Base-by-base conservation (phyloP, 2,797 vertebrate genomes). In the Cynodonichthys magdalenae region DNA sequence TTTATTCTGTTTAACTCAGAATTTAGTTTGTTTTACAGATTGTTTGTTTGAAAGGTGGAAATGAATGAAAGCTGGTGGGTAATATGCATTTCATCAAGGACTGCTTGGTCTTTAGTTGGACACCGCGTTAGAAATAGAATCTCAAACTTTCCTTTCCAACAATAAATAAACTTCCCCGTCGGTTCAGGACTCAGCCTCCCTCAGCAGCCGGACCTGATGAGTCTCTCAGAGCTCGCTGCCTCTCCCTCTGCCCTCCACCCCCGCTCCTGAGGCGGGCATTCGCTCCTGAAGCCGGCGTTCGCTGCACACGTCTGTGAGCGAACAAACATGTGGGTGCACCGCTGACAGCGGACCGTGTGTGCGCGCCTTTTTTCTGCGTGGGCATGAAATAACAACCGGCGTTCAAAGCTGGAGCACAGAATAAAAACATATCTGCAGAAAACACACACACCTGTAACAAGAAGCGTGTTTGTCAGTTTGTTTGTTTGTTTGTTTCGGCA, bases 271-370 rank as follows among this genome's bases (percentile, higher is more conserved):
- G 76, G 34, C 57, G 84, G 79, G 80, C 77, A 76, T 72, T 15
- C 14, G 12, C 15, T 44, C 2, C 15, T 44, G 14, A 24, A 34
- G 31, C 73, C n/a, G 63, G 79, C 64, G 75, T 80, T 66, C 28
- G n/a, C 53, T 63, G 71, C 73, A 48, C 81, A 61, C 28, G 59
- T 77, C 62, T 67, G 53, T 27, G 29, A 53, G 66, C 55, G 63
- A 19, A 78, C 68, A 87, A 39, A 87, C 87, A 87, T 87, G 90
- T 88, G 89, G 90, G 90, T 79, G 86, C 82, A 70, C 63, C 27
- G 65, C 36, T 42, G 76, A 79, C 71, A 76, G 77, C 66, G 80
- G 63, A 81, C 77, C 24, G 24, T 24, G 63, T 80, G 85, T 83
- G 76, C 52, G 61, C 59, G 80, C 79, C 31, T 59, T 80, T 66